Evolutionary conservation across 2,797 vertebrate species (phyloP).

Genomic region (Parauchenoglanis punctatus): DNA sequence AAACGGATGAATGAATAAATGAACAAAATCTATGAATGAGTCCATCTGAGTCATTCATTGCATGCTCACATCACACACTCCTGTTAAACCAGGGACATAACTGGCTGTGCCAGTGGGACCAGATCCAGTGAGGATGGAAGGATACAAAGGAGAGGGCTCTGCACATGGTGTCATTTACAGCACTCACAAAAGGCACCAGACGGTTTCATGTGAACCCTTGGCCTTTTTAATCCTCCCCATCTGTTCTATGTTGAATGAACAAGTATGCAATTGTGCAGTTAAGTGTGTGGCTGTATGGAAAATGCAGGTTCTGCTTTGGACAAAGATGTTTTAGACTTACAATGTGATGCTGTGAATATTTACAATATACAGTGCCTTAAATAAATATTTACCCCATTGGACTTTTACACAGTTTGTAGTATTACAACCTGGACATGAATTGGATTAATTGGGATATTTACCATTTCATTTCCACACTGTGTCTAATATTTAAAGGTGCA

Average conservation of each 20-base stretch:
- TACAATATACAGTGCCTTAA: background rate
- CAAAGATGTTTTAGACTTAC: background rate
- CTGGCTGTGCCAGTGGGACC: constrained; percentile 16
- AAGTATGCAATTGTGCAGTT: constrained; percentile 23
- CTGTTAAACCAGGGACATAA: constrained; percentile 8
- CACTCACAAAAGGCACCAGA: constrained; percentile 31
- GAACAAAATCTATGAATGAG: constrained; percentile 12
- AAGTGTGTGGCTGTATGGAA: background rate
- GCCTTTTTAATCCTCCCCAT: background rate
- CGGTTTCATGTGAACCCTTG: constrained; percentile 17
- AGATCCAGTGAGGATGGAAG: constrained; percentile 5
- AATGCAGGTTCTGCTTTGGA: background rate
- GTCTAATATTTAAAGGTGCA: background rate
- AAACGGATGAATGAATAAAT: background rate
- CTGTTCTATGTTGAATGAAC: constrained; percentile 17
- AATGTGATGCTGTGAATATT: background rate
- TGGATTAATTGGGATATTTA: background rate
- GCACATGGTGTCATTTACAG: constrained; percentile 31
- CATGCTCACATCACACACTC: background rate
- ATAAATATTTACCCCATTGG: background rate
- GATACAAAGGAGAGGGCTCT: constrained; percentile 22
- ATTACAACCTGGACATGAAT: background rate
- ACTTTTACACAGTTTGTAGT: background rate
- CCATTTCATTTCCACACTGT: background rate
- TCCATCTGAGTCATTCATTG: background rate